Evolutionary conservation across 2,113 vertebrate genomes (phyloP), one percentile per base, ranked within the genome.

Genomic region (Origma solitaria): DNA sequence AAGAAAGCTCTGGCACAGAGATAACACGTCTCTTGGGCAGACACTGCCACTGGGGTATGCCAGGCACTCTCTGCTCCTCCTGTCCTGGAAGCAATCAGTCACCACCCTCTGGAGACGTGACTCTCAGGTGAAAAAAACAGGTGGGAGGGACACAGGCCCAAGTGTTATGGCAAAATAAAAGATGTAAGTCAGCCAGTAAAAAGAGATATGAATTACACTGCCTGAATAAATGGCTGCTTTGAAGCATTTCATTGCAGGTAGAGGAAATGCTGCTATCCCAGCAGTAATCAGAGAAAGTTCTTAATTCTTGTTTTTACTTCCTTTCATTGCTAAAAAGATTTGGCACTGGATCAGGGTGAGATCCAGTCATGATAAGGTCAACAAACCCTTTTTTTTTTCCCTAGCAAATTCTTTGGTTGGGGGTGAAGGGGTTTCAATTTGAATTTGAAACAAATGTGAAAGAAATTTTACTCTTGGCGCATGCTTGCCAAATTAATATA

Each of bases 251-350:
- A 35, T 87, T 86, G 82, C 65, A 95, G 81, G 78, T 68, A 87
- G 37, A 66, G 84, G 80, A 86, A 95, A 85, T 38, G 22, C 27
- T 71, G 47, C 44, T 95, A 90, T 88, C 53, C 75, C 49, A 65
- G 45, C 0, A 5, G 88, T 91, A 96, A 96, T 93, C 86, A 91
- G 81, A 97, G 91, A 95, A 94, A 93, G 88, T 82, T 86, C 91
- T 92, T 96, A 77, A 93, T 79, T 87, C 83, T 69, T 94, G 62
- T 47, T 94, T 96, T 96, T 35, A 58, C 79, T 94, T 95, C 82
- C 88, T 94, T 94, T 96, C 77, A 76, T 28, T 75, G 49, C 60
- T 71, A 79, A 53, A 91, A 94, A 75, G 71, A 83, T 82, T 75
- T 79, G 65, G 72, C 50, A 40, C 13, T 82, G 77, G 44, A 95